A percentile compares a stretch with the other conserved stretches of the same genome.
phyloP scores from a whole-genome alignment of 2,797 vertebrate species.

The Sebastes taczanowskii region DNA sequence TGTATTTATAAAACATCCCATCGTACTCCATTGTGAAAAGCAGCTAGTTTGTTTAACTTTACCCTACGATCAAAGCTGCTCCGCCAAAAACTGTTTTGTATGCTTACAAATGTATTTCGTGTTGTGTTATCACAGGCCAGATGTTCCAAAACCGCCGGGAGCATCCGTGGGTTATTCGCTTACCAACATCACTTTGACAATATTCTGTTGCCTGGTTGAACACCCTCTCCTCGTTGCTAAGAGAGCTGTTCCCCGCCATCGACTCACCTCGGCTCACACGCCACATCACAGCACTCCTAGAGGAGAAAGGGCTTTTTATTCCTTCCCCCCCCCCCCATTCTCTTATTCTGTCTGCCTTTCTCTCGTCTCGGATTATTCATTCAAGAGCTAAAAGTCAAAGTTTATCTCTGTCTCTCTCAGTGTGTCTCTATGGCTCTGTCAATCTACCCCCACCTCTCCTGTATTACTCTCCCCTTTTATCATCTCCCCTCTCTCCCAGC shows the following conservation, averaged over 20 bases:
- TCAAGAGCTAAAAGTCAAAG: conserved; percentile 57
- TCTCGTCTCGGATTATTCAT: conserved; percentile 51
- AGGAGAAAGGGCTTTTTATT: conserved; percentile 7
- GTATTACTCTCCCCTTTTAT: conserved; percentile 46
- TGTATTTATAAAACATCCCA: not conserved
- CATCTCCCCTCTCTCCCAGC: not conserved
- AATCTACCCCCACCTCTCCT: conserved; percentile 17
- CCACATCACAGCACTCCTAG: conserved; percentile 24
- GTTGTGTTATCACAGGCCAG: not conserved
- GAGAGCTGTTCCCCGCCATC: conserved; percentile 15
- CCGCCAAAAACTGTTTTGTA: not conserved
- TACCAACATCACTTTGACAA: conserved; percentile 1
- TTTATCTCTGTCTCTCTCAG: conserved; percentile 33
- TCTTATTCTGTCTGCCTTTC: conserved; percentile 29
- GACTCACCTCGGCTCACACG: conserved; percentile 13
- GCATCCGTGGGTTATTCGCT: not conserved
- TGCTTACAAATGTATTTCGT: not conserved
- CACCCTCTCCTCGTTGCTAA: conserved; percentile 18
- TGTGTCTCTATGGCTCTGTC: conserved; percentile 25
- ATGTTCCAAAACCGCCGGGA: not conserved
- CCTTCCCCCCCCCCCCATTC: not conserved
- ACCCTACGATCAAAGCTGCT: not conserved
- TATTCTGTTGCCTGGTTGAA: conserved; percentile 8
- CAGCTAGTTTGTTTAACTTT: not conserved
- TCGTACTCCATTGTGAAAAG: not conserved